phyloP scores from a whole-genome alignment of 1,140 invertebrate genomes.

The Saccostrea echinata region DNA sequence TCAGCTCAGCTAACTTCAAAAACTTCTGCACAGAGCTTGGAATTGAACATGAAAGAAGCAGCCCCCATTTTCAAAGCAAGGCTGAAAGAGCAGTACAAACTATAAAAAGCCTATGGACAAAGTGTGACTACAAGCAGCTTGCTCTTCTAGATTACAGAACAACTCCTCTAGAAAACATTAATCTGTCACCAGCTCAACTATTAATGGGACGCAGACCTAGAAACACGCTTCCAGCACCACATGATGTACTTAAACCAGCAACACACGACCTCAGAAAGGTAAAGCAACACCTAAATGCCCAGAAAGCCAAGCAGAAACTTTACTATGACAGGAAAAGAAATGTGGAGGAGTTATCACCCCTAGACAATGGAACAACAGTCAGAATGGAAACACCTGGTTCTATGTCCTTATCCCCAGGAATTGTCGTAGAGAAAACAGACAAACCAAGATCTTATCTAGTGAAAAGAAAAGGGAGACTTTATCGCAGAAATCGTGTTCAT shows the following conservation, averaged over 20 bases:
- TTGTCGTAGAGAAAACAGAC: slow-evolving; percentile 8
- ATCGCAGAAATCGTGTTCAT: slow-evolving; percentile 34
- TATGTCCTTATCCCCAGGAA: slow-evolving; percentile 27
- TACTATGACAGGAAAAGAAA: slow-evolving; percentile 54
- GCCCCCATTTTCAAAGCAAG: slow-evolving; percentile 58
- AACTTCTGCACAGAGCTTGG: slow-evolving; percentile 50
- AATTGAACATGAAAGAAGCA: slow-evolving; percentile 59
- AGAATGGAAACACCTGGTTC: slow-evolving; percentile 37
- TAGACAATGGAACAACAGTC: slow-evolving; percentile 19
- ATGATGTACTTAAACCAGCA: slow-evolving; percentile 55
- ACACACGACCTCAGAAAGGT: slow-evolving; percentile 48
- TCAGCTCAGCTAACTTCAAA: slow-evolving; percentile 76
- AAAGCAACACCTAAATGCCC: slow-evolving; percentile 47
- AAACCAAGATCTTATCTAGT: slow-evolving; percentile 44
- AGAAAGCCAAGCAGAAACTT: slow-evolving; percentile 55
- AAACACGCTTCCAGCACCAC: slow-evolving; percentile 55
- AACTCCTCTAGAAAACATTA: slow-evolving; percentile 58
- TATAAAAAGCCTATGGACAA: too few relatives aligned
- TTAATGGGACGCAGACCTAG: slow-evolving; percentile 61
- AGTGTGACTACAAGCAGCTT: slow-evolving; percentile 51
- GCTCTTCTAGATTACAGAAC: slow-evolving; percentile 61
- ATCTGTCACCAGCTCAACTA: slow-evolving; percentile 64
- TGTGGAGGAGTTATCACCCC: slow-evolving; percentile 45
- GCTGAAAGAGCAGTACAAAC: background rate
- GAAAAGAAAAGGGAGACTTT: slow-evolving; percentile 23